phyloP scores from a whole-genome alignment of 1,140 invertebrate species.

The Homarus americanus region DNA sequence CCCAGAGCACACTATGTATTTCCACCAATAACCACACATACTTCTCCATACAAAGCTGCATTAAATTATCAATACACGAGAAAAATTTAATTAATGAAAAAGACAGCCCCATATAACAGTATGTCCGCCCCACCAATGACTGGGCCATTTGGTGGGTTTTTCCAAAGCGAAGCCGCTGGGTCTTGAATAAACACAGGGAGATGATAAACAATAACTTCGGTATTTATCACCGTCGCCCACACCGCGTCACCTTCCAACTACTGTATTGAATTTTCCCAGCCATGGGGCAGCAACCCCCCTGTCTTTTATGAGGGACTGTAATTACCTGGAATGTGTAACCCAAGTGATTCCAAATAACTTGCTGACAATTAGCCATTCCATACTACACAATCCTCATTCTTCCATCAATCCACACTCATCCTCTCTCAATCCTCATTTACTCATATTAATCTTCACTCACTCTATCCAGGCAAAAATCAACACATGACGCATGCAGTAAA shows the following conservation, averaged over 20 bases:
- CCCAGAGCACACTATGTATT: no score
- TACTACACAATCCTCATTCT: not conserved
- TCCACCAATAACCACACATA: no score
- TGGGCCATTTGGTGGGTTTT: no score
- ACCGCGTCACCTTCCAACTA: not conserved
- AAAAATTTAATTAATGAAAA: no score
- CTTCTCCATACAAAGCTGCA: no score
- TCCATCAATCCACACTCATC: not conserved
- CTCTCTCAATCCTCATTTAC: not conserved
- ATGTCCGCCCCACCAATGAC: no score
- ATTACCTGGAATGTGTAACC: not conserved
- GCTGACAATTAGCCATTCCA: not conserved
- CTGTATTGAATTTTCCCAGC: constrained; percentile 11
- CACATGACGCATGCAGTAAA: not conserved
- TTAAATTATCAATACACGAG: no score
- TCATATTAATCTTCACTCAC: not conserved
- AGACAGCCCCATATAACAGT: no score
- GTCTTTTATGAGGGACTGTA: not conserved
- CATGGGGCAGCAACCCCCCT: not conserved
- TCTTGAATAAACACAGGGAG: not conserved
- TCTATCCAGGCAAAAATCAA: not conserved
- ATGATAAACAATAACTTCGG: not conserved
- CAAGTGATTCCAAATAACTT: not conserved
- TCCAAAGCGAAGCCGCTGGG: not conserved
- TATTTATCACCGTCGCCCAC: not conserved